phyloP scores from a whole-genome alignment of 2,888 invertebrate genomes.

The Drosophila trichaetosa region DNA sequence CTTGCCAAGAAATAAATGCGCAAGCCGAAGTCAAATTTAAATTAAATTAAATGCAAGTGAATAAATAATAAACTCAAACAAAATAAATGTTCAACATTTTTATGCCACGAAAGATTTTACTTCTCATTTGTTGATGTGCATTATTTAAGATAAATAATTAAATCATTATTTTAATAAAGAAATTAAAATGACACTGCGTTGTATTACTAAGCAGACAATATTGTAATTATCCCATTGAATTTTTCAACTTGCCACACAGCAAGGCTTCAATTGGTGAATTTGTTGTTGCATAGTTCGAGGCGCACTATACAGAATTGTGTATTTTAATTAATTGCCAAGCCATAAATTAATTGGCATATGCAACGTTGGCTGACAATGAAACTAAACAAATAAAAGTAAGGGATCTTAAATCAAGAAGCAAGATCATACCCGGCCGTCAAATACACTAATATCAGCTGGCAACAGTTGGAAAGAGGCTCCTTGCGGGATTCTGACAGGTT shows the following conservation, averaged over 20 bases:
- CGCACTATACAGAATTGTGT: slow-evolving; percentile 16
- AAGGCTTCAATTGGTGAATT: slow-evolving; percentile 4
- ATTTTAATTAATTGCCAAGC: slow-evolving; percentile 24
- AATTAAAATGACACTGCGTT: neutral
- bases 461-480: neutral
- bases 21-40: slow-evolving; percentile 15
- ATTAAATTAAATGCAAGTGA: slow-evolving; percentile 36
- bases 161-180: neutral
- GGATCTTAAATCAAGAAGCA: neutral
- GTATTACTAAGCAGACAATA: neutral
- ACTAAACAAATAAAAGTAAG: neutral
- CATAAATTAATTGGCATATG: slow-evolving; percentile 67
- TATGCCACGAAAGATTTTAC: neutral
- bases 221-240: neutral
- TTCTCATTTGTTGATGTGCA: neutral
- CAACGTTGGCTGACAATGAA: slow-evolving; percentile 32
- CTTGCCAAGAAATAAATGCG: slow-evolving; percentile 23
- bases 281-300: slow-evolving; percentile 35
- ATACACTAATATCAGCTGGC: neutral
- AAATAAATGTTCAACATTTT: slow-evolving; percentile 11
- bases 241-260: neutral
- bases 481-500: neutral
- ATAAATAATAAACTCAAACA: slow-evolving; percentile 36
- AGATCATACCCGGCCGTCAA: neutral
- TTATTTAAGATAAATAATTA: neutral